Evolutionary conservation across 2,888 invertebrate genomes (phyloP).

Genomic region (Monopis laevigella): DNA sequence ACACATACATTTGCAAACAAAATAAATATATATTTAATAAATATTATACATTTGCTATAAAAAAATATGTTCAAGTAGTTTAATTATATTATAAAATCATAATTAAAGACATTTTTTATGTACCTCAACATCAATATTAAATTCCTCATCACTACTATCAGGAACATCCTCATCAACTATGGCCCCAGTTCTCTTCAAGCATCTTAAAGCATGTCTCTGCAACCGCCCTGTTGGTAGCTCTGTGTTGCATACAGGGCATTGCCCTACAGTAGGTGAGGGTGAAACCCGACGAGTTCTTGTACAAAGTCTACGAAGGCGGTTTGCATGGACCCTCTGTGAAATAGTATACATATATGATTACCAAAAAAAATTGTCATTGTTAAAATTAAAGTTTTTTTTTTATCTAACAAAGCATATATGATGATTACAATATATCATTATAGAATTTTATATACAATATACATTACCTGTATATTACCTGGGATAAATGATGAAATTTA

Average conservation of each 20-base stretch:
- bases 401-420: too few species aligned
- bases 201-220: slow-evolving; percentile 78
- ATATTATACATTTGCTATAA: too few species aligned
- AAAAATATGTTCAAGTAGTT: not conserved
- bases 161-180: slow-evolving; percentile 66
- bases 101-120: slow-evolving; percentile 19
- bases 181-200: slow-evolving; percentile 46
- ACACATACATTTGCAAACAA: too few species aligned
- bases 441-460: too few species aligned
- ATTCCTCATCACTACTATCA: slow-evolving; percentile 70
- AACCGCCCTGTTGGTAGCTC: slow-evolving; percentile 69
- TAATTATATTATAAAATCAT: too few species aligned
- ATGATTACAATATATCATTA: too few species aligned
- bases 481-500: too few species aligned
- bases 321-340: slow-evolving; percentile 44
- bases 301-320: slow-evolving; percentile 46
- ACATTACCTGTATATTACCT: too few species aligned
- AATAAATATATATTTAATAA: too few species aligned
- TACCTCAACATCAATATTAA: slow-evolving; percentile 85
- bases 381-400: too few species aligned
- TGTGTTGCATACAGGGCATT: slow-evolving; percentile 86
- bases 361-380: too few species aligned
- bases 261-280: slow-evolving; percentile 50
- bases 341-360: too few species aligned
- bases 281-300: slow-evolving; percentile 42